These are phyloP conservation scores for Lasiurus borealis DNA, from an alignment of 2,113 vertebrate species.

Conservation along the genomic window DNA sequence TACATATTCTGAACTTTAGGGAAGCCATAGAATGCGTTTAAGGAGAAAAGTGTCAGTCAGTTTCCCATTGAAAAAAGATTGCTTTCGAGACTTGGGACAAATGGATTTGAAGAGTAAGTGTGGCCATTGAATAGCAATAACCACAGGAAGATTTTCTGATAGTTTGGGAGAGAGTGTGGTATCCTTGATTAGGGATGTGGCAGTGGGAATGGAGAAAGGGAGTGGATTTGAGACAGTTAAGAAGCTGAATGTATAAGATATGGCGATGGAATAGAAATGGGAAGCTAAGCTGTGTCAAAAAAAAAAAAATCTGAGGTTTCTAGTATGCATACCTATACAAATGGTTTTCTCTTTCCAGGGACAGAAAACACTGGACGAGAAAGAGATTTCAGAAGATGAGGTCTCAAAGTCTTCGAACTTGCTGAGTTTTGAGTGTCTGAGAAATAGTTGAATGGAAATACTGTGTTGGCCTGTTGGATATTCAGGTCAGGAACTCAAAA, in stretches of 20 bases:
- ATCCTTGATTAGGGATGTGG: neutral
- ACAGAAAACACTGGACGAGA: slow-evolving; percentile 57
- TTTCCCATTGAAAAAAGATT: neutral
- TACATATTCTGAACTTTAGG: neutral
- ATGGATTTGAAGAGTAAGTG: neutral
- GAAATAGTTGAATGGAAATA: slow-evolving; percentile 60
- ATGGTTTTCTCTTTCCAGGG: slow-evolving; percentile 66
- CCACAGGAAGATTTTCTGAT: neutral
- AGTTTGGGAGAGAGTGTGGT: neutral
- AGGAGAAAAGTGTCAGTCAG: neutral
- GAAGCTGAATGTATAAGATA: neutral
- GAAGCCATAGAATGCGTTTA: slow-evolving; percentile 15
- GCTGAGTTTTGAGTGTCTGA: slow-evolving; percentile 47
- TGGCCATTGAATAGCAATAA: neutral
- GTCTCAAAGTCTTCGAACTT: slow-evolving; percentile 33
- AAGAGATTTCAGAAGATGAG: slow-evolving; percentile 66
- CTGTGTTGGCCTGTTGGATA: slow-evolving; percentile 53
- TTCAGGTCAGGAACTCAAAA: slow-evolving; percentile 73
- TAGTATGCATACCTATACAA: neutral
- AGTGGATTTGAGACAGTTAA: neutral
- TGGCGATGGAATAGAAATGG: neutral
- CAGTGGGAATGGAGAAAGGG: neutral
- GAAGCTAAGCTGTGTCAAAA: neutral
- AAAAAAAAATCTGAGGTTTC: neutral
- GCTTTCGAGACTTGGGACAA: neutral